phyloP scores from a whole-genome alignment of 2,888 invertebrate species.

The Himalopsyche japonica region DNA sequence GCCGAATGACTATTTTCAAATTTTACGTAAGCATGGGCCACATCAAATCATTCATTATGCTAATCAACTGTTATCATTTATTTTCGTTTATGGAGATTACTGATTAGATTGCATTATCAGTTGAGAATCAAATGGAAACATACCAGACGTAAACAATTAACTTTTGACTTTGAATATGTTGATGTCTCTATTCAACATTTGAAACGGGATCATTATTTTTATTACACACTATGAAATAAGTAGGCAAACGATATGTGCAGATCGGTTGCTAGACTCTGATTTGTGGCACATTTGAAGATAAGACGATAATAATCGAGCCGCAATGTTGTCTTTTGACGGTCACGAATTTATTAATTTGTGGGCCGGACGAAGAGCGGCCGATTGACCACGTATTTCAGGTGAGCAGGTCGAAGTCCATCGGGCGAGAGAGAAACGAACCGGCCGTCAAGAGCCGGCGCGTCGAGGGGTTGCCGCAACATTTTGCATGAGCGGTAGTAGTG shows the following conservation, averaged over 20 bases:
- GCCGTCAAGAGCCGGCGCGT: background rate
- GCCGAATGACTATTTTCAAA: no score
- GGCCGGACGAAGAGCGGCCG: background rate
- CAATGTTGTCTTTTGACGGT: background rate
- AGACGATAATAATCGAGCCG: background rate
- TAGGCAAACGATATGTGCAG: background rate
- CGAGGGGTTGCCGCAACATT: background rate
- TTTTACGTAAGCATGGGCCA: no score
- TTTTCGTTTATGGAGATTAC: no score
- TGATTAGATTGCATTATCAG: background rate
- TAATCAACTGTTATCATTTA: no score
- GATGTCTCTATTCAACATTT: background rate
- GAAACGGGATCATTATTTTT: background rate
- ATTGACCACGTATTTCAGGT: background rate
- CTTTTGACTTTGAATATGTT: background rate
- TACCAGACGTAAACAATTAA: background rate
- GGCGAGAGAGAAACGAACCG: background rate
- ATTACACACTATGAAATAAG: background rate
- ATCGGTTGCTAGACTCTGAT: background rate
- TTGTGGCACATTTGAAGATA: background rate
- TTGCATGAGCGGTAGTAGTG: no score
- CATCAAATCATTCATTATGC: no score
- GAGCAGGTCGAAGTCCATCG: background rate
- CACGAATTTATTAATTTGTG: background rate
- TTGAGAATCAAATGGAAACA: background rate